Conservation (phyloP, 2,888 invertebrate species). For the Rhamphomyia laevipes region DNA sequence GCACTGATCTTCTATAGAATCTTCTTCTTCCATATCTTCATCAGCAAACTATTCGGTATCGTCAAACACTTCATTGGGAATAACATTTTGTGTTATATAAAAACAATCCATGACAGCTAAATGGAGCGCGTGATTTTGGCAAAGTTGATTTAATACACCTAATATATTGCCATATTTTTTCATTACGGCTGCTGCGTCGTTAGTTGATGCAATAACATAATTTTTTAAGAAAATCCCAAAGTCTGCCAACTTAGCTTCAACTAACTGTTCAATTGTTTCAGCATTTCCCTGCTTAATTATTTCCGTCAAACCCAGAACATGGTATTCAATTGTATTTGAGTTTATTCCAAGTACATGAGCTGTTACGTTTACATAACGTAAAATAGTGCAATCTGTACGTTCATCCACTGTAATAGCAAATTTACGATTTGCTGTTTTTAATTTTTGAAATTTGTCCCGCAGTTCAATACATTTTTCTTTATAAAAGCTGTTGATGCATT, state of each 20-base stretch:
- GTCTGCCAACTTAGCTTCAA: constrained; percentile 1
- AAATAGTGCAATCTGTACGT: background rate
- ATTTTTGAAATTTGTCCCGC: background rate
- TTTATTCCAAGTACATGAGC: background rate
- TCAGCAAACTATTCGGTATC: background rate
- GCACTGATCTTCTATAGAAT: background rate
- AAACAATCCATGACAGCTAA: background rate
- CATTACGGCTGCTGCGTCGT: constrained; percentile 2
- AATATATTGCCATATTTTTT: constrained; percentile 1
- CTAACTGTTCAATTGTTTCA: background rate
- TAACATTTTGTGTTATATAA: background rate
- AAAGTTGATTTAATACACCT: background rate
- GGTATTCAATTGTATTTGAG: background rate
- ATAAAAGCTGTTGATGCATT: background rate
- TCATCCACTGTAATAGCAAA: background rate
- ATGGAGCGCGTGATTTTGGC: background rate
- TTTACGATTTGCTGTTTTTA: background rate
- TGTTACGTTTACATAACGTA: background rate
- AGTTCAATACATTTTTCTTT: too few relatives aligned
- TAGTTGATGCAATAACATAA: constrained; percentile 1
- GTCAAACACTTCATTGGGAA: background rate
- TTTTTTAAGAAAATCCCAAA: constrained; percentile 1
- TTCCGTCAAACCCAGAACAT: background rate
- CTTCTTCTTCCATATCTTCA: background rate
- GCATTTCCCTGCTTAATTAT: background rate